A percentile compares a stretch with the other conserved stretches of the same genome.
phyloP scores from a whole-genome alignment of 1,140 invertebrate species.

The Drosophila arizonae region DNA sequence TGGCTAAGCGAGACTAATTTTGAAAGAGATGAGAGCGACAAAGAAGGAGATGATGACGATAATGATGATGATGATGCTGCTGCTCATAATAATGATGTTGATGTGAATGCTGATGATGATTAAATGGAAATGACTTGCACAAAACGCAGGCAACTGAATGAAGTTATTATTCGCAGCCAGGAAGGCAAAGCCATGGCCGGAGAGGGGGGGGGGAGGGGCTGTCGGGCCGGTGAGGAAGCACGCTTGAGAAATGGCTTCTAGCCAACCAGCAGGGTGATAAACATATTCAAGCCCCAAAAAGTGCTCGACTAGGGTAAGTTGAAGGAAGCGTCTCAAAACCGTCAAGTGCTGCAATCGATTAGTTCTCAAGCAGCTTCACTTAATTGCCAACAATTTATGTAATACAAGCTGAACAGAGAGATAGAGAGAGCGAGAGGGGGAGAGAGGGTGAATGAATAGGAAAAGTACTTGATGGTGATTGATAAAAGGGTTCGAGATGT shows the following conservation, averaged over 20 bases:
- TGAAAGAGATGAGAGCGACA: slow-evolving; percentile 46
- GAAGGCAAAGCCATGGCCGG: background rate
- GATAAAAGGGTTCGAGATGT: too few relatives aligned
- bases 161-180: slow-evolving; percentile 40
- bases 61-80: slow-evolving; percentile 3
- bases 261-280: slow-evolving; percentile 35
- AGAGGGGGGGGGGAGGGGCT: background rate
- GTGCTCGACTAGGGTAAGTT: too few relatives aligned
- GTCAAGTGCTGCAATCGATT: slow-evolving; percentile 35
- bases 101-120: slow-evolving; percentile 31
- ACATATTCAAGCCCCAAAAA: slow-evolving; percentile 22
- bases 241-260: slow-evolving; percentile 39
- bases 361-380: slow-evolving; percentile 13
- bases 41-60: background rate
- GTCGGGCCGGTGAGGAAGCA: background rate
- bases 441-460: background rate
- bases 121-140: slow-evolving; percentile 50
- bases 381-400: slow-evolving; percentile 1
- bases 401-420: background rate
- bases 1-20: slow-evolving; percentile 51
- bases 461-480: too few relatives aligned
- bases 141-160: slow-evolving; percentile 22
- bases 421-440: too few relatives aligned
- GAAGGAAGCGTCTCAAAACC: too few relatives aligned
- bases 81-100: slow-evolving; percentile 12